phyloP scores from a whole-genome alignment of 2,888 invertebrate genomes.

The Venusia cambrica region DNA sequence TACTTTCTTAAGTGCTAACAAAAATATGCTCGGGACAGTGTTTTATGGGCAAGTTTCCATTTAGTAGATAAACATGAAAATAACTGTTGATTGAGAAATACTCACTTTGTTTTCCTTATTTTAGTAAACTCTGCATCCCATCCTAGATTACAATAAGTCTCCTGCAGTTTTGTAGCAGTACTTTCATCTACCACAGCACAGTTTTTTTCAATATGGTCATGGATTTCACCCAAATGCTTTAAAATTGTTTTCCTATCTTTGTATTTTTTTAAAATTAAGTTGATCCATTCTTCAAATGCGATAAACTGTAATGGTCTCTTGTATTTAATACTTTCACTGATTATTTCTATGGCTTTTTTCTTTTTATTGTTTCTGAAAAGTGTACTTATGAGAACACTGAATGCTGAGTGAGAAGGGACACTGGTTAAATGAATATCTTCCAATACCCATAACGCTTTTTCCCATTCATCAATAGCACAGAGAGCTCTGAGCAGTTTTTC shows the following conservation, averaged over 20 bases:
- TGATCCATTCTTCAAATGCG: slow-evolving; percentile 78
- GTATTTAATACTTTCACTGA: slow-evolving; percentile 76
- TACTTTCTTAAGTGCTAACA: too few species aligned
- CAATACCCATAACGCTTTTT: slow-evolving; percentile 80
- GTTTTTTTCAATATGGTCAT: slow-evolving; percentile 76
- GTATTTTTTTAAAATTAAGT: slow-evolving; percentile 62
- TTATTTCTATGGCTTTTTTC: slow-evolving; percentile 80
- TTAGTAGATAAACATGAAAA: slow-evolving; percentile 1
- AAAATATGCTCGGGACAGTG: too few species aligned
- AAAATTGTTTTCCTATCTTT: slow-evolving; percentile 51
- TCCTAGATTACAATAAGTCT: slow-evolving; percentile 45
- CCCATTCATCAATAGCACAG: slow-evolving; percentile 84
- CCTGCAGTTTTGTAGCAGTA: slow-evolving; percentile 49
- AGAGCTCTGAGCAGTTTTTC: slow-evolving; percentile 83
- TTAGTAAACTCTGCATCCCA: slow-evolving; percentile 54
- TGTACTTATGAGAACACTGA: slow-evolving; percentile 77
- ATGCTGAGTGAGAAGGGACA: slow-evolving; percentile 67
- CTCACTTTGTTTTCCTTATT: slow-evolving; percentile 56
- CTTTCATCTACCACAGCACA: slow-evolving; percentile 50
- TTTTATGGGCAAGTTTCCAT: background rate
- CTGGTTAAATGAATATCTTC: slow-evolving; percentile 78
- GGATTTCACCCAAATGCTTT: slow-evolving; percentile 78
- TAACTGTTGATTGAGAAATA: slow-evolving; percentile 1
- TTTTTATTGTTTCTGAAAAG: slow-evolving; percentile 82
- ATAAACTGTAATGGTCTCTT: slow-evolving; percentile 63